These are phyloP conservation scores for Nixonia krombeini DNA, from an alignment of 1,140 invertebrate species.

Conservation along the genomic window DNA sequence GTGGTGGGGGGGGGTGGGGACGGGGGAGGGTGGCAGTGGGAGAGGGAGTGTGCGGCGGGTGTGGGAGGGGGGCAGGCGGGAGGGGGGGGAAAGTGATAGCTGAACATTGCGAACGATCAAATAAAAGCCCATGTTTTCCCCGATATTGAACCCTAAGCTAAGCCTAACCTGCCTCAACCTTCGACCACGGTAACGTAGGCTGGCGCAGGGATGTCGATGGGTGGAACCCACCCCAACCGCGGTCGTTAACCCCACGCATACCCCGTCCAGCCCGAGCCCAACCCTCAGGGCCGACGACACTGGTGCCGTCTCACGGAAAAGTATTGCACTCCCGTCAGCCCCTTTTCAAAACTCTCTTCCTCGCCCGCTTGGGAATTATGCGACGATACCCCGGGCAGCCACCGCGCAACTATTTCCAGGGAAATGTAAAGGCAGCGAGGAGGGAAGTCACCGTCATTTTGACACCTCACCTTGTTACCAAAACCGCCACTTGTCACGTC, in stretches of 20 bases:
- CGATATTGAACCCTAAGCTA: conserved; percentile 69
- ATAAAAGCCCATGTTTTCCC: conserved; percentile 65
- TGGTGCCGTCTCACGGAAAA: conserved; percentile 69
- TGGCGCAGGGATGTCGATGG: conserved; percentile 45
- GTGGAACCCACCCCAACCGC: conserved; percentile 54
- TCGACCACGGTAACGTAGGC: conserved; percentile 27
- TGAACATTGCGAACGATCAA: conserved; percentile 60
- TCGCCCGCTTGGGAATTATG: conserved; percentile 26
- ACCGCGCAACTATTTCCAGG: conserved; percentile 28
- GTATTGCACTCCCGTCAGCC: conserved; percentile 57
- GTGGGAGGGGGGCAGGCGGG: neutral
- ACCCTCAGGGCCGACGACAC: conserved; percentile 66
- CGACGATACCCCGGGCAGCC: neutral
- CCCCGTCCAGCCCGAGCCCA: conserved; percentile 64
- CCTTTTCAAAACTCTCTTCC: conserved; percentile 39
- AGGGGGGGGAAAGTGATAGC: conserved; percentile 37
- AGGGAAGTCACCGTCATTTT: conserved; percentile 43
- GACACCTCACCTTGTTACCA: conserved; percentile 26
- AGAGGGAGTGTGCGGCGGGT: no score
- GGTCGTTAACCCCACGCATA: conserved; percentile 67
- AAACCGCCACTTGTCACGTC: conserved; percentile 14
- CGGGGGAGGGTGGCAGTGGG: no score
- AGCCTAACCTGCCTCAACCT: conserved; percentile 50
- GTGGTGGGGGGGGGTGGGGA: no score
- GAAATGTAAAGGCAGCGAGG: conserved; percentile 51